phyloP scores from a whole-genome alignment of 2,113 vertebrate genomes.

The Entelurus aequoreus region DNA sequence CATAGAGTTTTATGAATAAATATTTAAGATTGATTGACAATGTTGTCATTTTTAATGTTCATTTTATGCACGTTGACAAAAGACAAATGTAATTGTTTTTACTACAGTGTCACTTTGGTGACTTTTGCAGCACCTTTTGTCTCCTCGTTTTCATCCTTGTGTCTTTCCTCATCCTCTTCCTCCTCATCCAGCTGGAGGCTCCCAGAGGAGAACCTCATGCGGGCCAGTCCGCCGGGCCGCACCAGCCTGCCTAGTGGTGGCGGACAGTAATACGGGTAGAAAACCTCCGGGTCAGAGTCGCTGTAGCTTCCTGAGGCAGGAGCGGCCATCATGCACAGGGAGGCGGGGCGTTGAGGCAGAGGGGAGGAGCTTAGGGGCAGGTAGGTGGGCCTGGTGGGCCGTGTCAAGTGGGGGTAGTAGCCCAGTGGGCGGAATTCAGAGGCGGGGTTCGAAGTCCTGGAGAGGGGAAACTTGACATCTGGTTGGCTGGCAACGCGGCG shows the following conservation, averaged over 20 bases:
- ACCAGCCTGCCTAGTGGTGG: slow-evolving; percentile 68
- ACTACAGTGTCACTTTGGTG: slow-evolving; percentile 6
- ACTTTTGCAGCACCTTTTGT: slow-evolving; percentile 27
- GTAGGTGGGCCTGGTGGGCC: slow-evolving; percentile 65
- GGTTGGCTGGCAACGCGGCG: slow-evolving; percentile 83
- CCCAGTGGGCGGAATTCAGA: slow-evolving; percentile 88
- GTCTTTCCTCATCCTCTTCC: slow-evolving; percentile 66
- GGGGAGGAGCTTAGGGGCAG: slow-evolving; percentile 67
- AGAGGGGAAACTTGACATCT: slow-evolving; percentile 81
- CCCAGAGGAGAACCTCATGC: slow-evolving; percentile 84
- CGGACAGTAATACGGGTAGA: slow-evolving; percentile 79
- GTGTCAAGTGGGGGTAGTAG: slow-evolving; percentile 79
- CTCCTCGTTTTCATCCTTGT: slow-evolving; percentile 12
- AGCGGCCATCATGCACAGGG: slow-evolving; percentile 54
- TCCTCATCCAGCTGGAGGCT: slow-evolving; percentile 91
- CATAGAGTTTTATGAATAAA: slow-evolving; percentile 67
- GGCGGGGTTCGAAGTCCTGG: slow-evolving; percentile 52
- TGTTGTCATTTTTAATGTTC: not conserved
- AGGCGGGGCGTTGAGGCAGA: slow-evolving; percentile 54
- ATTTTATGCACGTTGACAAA: not conserved
- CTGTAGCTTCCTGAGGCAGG: slow-evolving; percentile 66
- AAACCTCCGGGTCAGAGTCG: slow-evolving; percentile 86
- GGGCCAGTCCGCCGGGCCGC: slow-evolving; percentile 67
- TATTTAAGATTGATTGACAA: slow-evolving; percentile 65
- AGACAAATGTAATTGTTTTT: not conserved